Evolutionary conservation across 2,113 vertebrate species (phyloP), one percentile per base, ranked within the genome.

Genomic region (Mugil cephalus): DNA sequence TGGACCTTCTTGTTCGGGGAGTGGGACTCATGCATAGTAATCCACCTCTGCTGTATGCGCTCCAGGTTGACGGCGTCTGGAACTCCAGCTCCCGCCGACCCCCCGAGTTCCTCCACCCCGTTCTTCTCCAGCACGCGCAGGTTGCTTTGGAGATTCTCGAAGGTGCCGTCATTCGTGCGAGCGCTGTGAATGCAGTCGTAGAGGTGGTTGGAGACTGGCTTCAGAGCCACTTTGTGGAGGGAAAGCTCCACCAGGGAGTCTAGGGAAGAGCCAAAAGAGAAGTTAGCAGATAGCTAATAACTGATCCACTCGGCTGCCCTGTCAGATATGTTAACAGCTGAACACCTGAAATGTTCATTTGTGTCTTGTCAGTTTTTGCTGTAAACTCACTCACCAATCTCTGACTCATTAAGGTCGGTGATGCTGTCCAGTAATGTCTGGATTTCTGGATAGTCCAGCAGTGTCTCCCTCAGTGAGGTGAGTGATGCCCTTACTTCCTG

Each of bases 1-100:
- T 93, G 70, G 77, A 95, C 94, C 82, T 96, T 96, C 89, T 94
- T 95, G 83, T 93, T 94, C 0, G 96, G 96, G 1, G 94, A 95
- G 73, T 96, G 96, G 9, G 92, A 78, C 9, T 87, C 79, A 15
- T 96, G 95, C 86, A 98, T 93, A 15, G 73, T 76, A 0, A 12
- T 69, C 60, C 95, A 94, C 60, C 80, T 93, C 50, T 91, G 79
- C 74, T 94, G 95, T 72, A 97, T 95, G 34, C 92, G 93, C 68
- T 96, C 93, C 70, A 95, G 63, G 55, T 71, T 72, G 35, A 82
- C 34, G 0, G 86, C 10, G 24, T 95, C 95, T 0, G 94, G 95
- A 21, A 95, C 77, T 12, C 93, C 86, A 1, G 84, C 90, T n/a
- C 91, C 79, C 0, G 76, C 46, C 0, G 91, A 86, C 18, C 85